Percentiles rank a stretch among this genome's conserved stretches.
phyloP scores from a whole-genome alignment of 2,888 invertebrate genomes.

The Congeria kusceri region DNA sequence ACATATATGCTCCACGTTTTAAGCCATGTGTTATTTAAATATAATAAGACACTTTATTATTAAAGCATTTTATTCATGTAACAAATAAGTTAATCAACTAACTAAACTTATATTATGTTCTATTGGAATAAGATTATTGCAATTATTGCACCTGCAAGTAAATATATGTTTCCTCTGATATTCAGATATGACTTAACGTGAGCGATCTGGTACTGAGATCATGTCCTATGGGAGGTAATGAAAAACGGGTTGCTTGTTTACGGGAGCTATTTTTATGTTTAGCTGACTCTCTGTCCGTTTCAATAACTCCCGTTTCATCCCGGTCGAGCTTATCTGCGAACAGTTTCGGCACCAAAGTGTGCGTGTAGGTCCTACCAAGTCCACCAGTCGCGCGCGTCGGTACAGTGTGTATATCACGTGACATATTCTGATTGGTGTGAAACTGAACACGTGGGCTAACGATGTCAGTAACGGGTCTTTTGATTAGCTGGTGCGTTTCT shows the following conservation, averaged over 20 bases:
- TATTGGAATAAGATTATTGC: too few relatives aligned
- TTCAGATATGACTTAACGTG: slow-evolving; percentile 18
- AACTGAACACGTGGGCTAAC: slow-evolving; percentile 2
- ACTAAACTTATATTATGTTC: too few relatives aligned
- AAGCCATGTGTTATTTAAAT: too few relatives aligned
- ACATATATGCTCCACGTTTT: too few relatives aligned
- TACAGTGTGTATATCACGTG: slow-evolving; percentile 18
- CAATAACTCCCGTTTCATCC: neutral
- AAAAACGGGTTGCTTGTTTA: slow-evolving; percentile 13
- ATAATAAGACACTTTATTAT: too few relatives aligned
- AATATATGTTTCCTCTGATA: too few relatives aligned
- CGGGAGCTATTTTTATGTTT: slow-evolving; percentile 7
- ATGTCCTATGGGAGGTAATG: slow-evolving; percentile 20
- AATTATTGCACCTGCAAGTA: too few relatives aligned
- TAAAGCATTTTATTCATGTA: too few relatives aligned
- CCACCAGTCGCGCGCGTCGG: neutral
- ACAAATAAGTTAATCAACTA: too few relatives aligned
- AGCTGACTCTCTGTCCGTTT: neutral
- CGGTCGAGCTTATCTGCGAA: slow-evolving; percentile 1
- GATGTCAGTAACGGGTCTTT: slow-evolving; percentile 20
- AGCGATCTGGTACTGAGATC: slow-evolving; percentile 27
- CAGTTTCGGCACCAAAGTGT: slow-evolving; percentile 18
- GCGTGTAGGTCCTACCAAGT: neutral
- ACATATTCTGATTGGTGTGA: neutral
- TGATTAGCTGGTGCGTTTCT: slow-evolving; percentile 15